Evolutionary conservation across 2,888 invertebrate species (phyloP).

Genomic region (Andrena flavipes): DNA sequence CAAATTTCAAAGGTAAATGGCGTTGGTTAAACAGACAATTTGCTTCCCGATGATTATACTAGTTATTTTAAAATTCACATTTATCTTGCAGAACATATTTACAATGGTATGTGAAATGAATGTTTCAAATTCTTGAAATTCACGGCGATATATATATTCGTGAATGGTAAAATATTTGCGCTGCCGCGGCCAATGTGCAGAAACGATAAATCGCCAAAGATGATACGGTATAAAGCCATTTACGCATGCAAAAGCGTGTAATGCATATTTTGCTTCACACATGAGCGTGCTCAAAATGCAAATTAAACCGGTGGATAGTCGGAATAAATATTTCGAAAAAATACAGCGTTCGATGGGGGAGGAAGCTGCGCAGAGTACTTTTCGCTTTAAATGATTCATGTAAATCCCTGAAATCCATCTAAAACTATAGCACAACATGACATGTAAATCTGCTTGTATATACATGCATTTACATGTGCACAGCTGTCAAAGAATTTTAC

Average conservation of each 20-base stretch:
- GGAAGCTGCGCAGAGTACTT: constrained; percentile 32
- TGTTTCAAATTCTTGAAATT: not conserved
- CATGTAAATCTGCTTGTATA: constrained; percentile 11
- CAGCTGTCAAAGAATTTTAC: not conserved
- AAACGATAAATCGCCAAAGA: constrained; percentile 32
- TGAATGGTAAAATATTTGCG: not conserved
- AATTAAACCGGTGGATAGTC: constrained; percentile 21
- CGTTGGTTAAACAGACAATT: not conserved
- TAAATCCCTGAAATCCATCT: constrained; percentile 29
- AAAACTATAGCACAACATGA: not conserved
- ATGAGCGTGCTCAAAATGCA: constrained; percentile 36
- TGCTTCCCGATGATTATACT: not conserved
- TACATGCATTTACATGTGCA: not conserved
- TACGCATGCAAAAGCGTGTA: not conserved
- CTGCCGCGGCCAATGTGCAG: not conserved
- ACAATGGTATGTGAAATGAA: not conserved
- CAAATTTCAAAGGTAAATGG: not conserved
- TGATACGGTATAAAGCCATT: constrained; percentile 19
- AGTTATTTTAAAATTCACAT: not conserved
- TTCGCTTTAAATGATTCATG: constrained; percentile 33
- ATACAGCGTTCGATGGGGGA: not conserved
- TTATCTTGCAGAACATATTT: not conserved
- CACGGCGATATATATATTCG: not conserved
- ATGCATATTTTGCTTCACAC: constrained; percentile 23
- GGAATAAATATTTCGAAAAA: constrained; percentile 25